Percentiles rank a stretch among this genome's conserved stretches.
phyloP scores from a whole-genome alignment of 1,140 invertebrate genomes.

The Brachionus calyciflorus region DNA sequence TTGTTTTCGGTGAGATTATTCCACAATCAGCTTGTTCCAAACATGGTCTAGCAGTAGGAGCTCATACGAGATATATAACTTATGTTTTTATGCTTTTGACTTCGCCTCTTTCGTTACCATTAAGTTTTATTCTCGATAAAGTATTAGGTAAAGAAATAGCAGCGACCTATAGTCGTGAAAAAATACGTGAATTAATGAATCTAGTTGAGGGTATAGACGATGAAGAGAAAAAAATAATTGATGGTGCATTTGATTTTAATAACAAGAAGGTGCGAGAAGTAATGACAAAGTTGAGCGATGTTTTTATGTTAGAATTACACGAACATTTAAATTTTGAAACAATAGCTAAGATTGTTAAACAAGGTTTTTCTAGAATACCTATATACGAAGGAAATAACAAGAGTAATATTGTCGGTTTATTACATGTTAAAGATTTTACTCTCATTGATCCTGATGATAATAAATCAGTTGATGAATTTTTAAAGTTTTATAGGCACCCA shows the following conservation, averaged over 20 bases:
- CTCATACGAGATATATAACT: conserved; percentile 86
- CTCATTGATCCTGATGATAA: conserved; percentile 96
- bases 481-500: conserved; percentile 92
- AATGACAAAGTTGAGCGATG: conserved; percentile 92
- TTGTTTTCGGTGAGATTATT: conserved; percentile 93
- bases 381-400: conserved; percentile 77
- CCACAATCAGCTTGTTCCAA: conserved; percentile 86
- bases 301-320: conserved; percentile 87
- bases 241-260: conserved; percentile 84
- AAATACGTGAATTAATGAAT: conserved; percentile 84
- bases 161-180: conserved; percentile 89
- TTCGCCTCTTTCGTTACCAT: conserved; percentile 88
- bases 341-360: conserved; percentile 83
- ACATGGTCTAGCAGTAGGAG: conserved; percentile 90
- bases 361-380: conserved; percentile 89
- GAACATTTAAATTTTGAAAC: conserved; percentile 89
- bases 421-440: conserved; percentile 95
- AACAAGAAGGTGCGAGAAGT: conserved; percentile 85
- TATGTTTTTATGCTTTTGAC: conserved; percentile 91
- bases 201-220: conserved; percentile 66
- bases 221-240: conserved; percentile 95
- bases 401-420: conserved; percentile 83
- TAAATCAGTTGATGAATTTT: conserved; percentile 83
- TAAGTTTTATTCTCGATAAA: conserved; percentile 82
- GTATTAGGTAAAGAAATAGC: conserved; percentile 89